phyloP scores from a whole-genome alignment of 2,797 vertebrate genomes.

The Cheirogaleus major region DNA sequence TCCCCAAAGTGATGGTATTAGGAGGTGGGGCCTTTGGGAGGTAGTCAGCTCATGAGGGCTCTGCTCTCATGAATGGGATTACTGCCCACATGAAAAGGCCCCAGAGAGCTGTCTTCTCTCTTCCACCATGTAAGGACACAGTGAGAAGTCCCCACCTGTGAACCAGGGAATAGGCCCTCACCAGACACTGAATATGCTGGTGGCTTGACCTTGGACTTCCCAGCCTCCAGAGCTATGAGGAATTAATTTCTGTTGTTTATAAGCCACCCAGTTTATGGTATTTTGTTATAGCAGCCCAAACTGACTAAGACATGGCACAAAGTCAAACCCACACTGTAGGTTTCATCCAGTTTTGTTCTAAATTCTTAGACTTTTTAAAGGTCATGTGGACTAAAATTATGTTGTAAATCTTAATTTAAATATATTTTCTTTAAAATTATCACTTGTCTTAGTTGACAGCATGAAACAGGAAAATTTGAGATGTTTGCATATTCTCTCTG shows the following conservation, averaged over 20 bases:
- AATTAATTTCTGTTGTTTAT: background rate
- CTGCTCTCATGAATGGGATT: background rate
- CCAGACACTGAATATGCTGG: background rate
- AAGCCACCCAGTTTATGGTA: background rate
- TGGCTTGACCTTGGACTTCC: background rate
- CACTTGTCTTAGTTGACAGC: background rate
- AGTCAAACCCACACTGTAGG: background rate
- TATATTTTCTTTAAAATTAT: background rate
- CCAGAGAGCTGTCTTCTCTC: background rate
- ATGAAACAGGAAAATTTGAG: background rate
- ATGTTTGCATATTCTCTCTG: background rate
- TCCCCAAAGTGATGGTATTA: background rate
- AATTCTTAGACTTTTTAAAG: background rate
- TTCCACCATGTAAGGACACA: background rate
- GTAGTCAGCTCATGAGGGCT: background rate
- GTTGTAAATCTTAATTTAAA: background rate
- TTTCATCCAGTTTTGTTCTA: constrained; percentile 15
- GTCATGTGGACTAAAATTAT: background rate
- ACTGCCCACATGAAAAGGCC: background rate
- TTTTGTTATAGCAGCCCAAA: background rate
- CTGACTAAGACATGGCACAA: background rate
- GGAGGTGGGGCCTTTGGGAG: background rate
- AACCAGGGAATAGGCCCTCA: background rate
- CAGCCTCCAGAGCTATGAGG: background rate
- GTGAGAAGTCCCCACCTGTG: background rate